These are phyloP conservation scores for Drosophila sp. DNA, from an alignment of 1,140 invertebrate species.

Conservation along the genomic window DNA sequence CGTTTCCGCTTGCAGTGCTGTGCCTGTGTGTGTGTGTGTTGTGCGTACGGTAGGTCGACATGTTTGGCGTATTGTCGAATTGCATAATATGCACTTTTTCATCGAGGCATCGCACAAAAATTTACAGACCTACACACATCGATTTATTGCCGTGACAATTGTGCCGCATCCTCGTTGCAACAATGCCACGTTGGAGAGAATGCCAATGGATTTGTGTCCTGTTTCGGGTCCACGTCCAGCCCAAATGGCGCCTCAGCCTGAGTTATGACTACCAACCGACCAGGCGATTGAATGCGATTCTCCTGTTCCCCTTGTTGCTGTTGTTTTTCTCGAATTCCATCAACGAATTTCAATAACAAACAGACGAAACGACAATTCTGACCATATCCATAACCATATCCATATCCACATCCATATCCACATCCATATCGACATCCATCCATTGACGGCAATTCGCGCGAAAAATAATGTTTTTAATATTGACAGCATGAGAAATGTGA, in stretches of 20 bases:
- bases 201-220: conserved; percentile 74
- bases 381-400: conserved; percentile 21
- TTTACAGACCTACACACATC: conserved; percentile 84
- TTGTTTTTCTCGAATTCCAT: conserved; percentile 61
- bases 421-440: conserved; percentile 49
- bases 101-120: conserved; percentile 78
- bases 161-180: conserved; percentile 69
- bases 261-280: conserved; percentile 66
- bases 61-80: conserved; percentile 82
- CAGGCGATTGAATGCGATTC: conserved; percentile 70
- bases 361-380: conserved; percentile 18
- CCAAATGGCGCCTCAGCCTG: conserved; percentile 53
- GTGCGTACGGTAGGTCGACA: conserved; percentile 67
- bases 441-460: conserved; percentile 74
- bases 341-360: conserved; percentile 80
- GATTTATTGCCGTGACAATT: conserved; percentile 85
- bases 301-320: conserved; percentile 17
- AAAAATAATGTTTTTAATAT: conserved; percentile 84
- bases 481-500: conserved; percentile 82
- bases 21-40: conserved; percentile 9
- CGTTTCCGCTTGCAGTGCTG: conserved; percentile 63
- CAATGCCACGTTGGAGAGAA: conserved; percentile 56
- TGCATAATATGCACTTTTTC: conserved; percentile 84
- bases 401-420: conserved; percentile 60
- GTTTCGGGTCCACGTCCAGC: conserved; percentile 26